Base-by-base conservation (phyloP, 2,113 vertebrate genomes). In the Mastomys coucha region DNA sequence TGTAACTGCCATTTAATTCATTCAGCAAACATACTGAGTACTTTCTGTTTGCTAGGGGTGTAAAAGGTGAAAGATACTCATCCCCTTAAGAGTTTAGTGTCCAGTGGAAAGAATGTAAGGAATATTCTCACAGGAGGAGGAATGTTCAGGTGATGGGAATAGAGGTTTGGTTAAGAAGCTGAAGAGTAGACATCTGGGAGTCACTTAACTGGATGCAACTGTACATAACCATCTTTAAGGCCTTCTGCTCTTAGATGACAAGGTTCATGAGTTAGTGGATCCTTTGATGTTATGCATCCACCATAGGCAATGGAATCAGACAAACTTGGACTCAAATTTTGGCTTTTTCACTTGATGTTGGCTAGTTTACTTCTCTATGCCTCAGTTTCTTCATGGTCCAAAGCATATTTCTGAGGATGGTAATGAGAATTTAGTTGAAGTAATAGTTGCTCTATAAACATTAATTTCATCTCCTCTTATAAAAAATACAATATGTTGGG, bases 351-450 rank as follows among this genome's bases (percentile, higher is more conserved):
- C 58, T 91, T 95, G 65, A 89, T 93, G 58, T 94, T 96, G 51
- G 42, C 73, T 12, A 76, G 72, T 96, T 85, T 91, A 89, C 24
- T 91, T 96, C 56, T 86, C 49, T 91, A 1, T 86, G 72, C 78
- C 84, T 94, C 16, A 73, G 28, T 91, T 93, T 96, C 86, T 72
- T 96, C 65, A 75, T 91, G n/a, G 92, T 39, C 88, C 63, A 93
- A 89, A 60, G 81, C 69, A 82, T 63, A 91, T 95, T 22, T 77
- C 78, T 58, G 16, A 94, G 8, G 56, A 26, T 85, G 51, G 42
- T 72, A 58, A 56, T 96, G 80, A 88, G 90, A 93, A 96, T 93
- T 63, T 93, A 92, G 94, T 93, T 94, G 49, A 97, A 67, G 26
- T 86, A 89, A 65, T 95, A 95, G 12, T 93, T 91, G 63, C 42